Percentiles rank a stretch among this genome's conserved stretches.
Conservation (phyloP, 2,888 invertebrate species). For the Caenorhabditis doughertyi region DNA sequence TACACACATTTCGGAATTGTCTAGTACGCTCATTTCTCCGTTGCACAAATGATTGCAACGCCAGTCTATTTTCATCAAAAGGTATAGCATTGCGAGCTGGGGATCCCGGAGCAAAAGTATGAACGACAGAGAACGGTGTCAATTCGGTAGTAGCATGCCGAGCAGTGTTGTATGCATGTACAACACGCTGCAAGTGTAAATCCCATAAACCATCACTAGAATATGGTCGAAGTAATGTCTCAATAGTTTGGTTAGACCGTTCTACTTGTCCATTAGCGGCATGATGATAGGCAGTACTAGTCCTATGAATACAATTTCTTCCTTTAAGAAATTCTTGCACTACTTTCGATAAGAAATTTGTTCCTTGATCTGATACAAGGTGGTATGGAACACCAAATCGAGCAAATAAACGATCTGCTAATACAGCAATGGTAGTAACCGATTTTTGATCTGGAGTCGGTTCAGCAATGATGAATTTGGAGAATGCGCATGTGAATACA, state of each 20-base stretch:
- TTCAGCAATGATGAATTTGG: background rate
- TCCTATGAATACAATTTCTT: background rate
- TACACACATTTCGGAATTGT: background rate
- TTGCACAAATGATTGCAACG: background rate
- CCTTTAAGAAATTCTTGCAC: background rate
- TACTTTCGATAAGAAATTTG: slow-evolving; percentile 1
- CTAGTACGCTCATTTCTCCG: background rate
- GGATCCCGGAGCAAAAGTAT: background rate
- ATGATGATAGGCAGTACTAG: background rate
- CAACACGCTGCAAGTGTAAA: background rate
- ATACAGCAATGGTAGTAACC: background rate
- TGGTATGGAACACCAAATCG: slow-evolving; percentile 17
- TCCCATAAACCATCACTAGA: background rate
- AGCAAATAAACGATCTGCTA: background rate
- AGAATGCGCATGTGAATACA: background rate
- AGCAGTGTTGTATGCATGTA: background rate
- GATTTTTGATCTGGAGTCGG: background rate
- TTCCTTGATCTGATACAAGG: slow-evolving; percentile 16
- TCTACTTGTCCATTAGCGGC: background rate
- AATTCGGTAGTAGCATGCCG: background rate
- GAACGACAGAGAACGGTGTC: background rate
- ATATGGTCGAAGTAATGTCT: background rate
- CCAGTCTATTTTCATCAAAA: background rate
- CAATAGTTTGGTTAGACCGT: background rate
- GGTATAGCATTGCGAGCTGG: background rate